A percentile compares a stretch with the other conserved stretches of the same genome.
Conservation (phyloP, 2,797 vertebrate species). For the Aplochiton taeniatus region DNA sequence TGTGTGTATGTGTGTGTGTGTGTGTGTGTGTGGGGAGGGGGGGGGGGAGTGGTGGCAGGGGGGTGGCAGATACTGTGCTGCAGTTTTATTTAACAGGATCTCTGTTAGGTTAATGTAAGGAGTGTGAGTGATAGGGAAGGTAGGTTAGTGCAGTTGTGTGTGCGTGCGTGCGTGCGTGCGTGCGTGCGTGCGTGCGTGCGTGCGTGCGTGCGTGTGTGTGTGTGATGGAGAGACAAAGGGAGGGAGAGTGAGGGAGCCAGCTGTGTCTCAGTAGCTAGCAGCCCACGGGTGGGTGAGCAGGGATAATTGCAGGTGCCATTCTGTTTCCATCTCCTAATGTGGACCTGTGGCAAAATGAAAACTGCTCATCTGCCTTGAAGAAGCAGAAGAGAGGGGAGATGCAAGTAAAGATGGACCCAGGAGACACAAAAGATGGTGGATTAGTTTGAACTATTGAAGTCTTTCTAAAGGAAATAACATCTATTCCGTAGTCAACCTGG, state of each 20-base stretch:
- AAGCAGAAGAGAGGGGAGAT: conserved; percentile 34
- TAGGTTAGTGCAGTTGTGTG: conserved; percentile 25
- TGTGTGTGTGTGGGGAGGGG: no score
- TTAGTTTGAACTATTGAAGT: not conserved
- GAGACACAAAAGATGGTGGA: not conserved
- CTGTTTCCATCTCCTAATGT: conserved; percentile 66
- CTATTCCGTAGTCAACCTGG: not conserved
- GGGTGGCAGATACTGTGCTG: conserved; percentile 21
- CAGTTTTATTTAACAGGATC: conserved; percentile 66
- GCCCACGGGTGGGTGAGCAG: conserved; percentile 67
- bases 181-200: conserved; percentile 7
- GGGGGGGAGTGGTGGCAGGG: no score
- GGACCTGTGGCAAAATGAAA: conserved; percentile 61
- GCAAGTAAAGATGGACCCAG: conserved; percentile 4
- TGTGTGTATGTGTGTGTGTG: conserved; percentile 8
- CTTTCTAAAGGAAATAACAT: not conserved
- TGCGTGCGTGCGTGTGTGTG: conserved; percentile 22
- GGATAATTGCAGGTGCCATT: conserved; percentile 76
- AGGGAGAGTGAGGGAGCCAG: conserved; percentile 49
- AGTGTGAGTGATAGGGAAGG: conserved; percentile 34
- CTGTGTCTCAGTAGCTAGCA: conserved; percentile 58
- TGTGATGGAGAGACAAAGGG: conserved; percentile 2
- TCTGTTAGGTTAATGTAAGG: conserved; percentile 60
- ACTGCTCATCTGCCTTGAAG: conserved; percentile 41
- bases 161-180: conserved; percentile 7